Evolutionary conservation across 1,140 invertebrate species (phyloP).

Genomic region (Nasonia longicornis): DNA sequence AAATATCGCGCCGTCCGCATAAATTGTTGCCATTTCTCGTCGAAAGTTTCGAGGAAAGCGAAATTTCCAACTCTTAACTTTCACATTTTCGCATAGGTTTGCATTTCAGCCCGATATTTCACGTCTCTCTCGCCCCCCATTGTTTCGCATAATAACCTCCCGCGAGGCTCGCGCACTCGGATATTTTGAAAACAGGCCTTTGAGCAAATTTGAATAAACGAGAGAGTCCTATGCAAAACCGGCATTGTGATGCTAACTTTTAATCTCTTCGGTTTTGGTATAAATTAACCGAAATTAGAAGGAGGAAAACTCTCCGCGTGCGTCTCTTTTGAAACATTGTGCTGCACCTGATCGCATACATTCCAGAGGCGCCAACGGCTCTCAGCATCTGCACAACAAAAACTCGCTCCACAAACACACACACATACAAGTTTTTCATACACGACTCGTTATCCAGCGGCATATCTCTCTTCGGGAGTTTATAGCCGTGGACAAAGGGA

Average conservation of each 20-base stretch:
- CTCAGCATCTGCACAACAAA: not conserved
- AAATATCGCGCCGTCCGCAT: not conserved
- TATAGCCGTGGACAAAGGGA: not conserved
- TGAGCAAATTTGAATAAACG: not conserved
- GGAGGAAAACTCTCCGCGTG: no score
- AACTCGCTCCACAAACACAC: not conserved
- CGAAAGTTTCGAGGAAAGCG: not conserved
- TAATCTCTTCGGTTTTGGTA: not conserved
- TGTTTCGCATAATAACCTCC: not conserved
- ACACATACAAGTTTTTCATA: not conserved
- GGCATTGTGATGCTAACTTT: not conserved
- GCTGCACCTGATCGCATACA: not conserved
- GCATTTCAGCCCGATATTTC: not conserved
- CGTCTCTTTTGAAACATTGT: not conserved
- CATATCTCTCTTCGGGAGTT: not conserved
- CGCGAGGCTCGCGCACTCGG: no score
- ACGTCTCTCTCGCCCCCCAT: not conserved
- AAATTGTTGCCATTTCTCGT: not conserved
- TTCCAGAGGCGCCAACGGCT: not conserved
- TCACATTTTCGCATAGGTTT: constrained; percentile 8
- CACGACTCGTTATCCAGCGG: not conserved
- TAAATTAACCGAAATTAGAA: no score
- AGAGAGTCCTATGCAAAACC: not conserved
- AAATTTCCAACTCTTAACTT: not conserved
- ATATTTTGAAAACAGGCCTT: not conserved